Evolutionary conservation across 2,888 invertebrate genomes (phyloP).

Genomic region (Limenitis camilla): DNA sequence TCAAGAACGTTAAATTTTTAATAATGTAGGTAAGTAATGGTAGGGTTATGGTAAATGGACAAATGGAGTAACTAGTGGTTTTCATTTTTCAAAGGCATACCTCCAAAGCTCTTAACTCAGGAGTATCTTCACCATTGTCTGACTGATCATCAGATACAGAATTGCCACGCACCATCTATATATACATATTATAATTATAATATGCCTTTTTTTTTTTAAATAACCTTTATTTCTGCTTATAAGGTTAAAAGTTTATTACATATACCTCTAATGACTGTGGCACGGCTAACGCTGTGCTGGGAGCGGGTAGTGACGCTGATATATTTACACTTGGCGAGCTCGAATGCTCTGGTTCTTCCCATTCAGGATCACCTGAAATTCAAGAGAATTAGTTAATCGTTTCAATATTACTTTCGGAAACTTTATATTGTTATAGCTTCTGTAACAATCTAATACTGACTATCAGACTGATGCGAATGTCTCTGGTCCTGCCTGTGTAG

Average conservation of each 20-base stretch:
- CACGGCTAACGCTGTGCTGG: slow-evolving; percentile 55
- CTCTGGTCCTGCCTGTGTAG: slow-evolving; percentile 23
- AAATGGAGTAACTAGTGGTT: neutral
- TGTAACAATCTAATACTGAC: slow-evolving; percentile 46
- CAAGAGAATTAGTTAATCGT: neutral
- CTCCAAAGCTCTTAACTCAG: slow-evolving; percentile 53
- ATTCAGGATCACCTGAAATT: slow-evolving; percentile 80
- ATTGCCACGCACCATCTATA: slow-evolving; percentile 46
- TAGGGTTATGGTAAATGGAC: too few relatives aligned
- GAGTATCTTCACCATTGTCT: slow-evolving; percentile 52
- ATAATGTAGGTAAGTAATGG: too few relatives aligned
- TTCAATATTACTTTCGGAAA: too few relatives aligned
- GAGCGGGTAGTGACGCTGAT: slow-evolving; percentile 39
- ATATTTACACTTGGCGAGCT: slow-evolving; percentile 37
- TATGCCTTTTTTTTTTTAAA: neutral
- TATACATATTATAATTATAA: slow-evolving; percentile 5
- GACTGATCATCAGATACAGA: slow-evolving; percentile 55
- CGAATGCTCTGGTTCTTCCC: slow-evolving; percentile 78
- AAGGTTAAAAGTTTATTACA: neutral
- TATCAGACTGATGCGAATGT: slow-evolving; percentile 72
- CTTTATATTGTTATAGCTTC: too few relatives aligned
- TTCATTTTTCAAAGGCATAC: slow-evolving; percentile 18
- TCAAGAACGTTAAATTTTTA: too few relatives aligned
- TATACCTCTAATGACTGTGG: slow-evolving; percentile 35
- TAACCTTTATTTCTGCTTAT: neutral